Base-by-base conservation (phyloP, 2,797 vertebrate genomes). In the Pangasius sanitwongsei region DNA sequence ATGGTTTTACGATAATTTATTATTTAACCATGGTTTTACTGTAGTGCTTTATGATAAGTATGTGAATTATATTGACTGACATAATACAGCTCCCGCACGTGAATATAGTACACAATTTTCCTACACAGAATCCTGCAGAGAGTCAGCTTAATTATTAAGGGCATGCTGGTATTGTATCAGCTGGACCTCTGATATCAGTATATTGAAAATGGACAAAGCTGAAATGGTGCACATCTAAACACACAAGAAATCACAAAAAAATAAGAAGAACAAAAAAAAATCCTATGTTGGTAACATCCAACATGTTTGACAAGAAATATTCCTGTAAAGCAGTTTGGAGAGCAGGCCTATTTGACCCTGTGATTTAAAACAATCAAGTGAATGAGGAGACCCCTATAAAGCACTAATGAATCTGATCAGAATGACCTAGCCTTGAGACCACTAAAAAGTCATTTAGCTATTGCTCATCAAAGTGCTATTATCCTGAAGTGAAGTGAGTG, bases 401-500 rank as follows among this genome's bases (percentile, higher is more conserved):
- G 48, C 28, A 41, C 74, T 87, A 88, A 89, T 86, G 31, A 88
- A 89, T 84, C 37, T 74, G 31, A 87, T 83, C 88, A 87, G 57
- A 87, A 86, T 37, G 53, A 89, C 70, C 70, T 67, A 85, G 72
- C 55, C 74, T 80, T 12, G 41, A 87, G 80, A 50, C 86, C 9
- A n/a, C 31, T 89, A 87, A 89, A 87, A 31, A 77, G 70, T 80
- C 87, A 89, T 90, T 85, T 70, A 87, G 81, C 85, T 53, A 70
- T 44, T 90, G 31, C 23, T 80, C 72, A 69, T 78, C 77, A 87
- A 61, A 90, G 67, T 89, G 78, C 65, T 59, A 86, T 85, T 87
- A 86, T 78, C 37, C 82, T 67, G 78, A 89, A 90, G 91, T 88
- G 75, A 92, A 90, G 86, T 87, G 83, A 89, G 69, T 83, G 83